phyloP scores from a whole-genome alignment of 2,888 invertebrate species.

The Meteorus colon region DNA sequence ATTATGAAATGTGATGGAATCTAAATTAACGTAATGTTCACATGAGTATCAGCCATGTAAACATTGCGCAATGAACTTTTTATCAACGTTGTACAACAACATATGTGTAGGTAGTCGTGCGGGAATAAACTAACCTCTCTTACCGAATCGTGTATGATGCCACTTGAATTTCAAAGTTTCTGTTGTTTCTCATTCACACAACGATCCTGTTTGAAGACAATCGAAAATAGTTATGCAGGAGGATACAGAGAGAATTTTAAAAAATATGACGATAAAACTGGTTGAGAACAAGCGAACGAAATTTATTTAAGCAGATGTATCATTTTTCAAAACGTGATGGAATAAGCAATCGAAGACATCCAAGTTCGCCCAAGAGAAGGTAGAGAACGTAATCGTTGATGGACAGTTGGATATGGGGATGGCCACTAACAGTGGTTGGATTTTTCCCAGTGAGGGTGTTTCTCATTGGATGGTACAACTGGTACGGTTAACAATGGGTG shows the following conservation, averaged over 20 bases:
- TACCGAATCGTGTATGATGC: too few species aligned
- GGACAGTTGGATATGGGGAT: slow-evolving; percentile 89
- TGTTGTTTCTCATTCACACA: slow-evolving; percentile 98
- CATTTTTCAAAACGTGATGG: slow-evolving; percentile 96
- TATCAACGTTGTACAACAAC: too few species aligned
- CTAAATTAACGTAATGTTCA: too few species aligned
- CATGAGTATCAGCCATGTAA: too few species aligned
- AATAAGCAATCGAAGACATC: slow-evolving; percentile 77
- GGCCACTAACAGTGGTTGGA: slow-evolving; percentile 96
- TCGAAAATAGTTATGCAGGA: slow-evolving; percentile 92
- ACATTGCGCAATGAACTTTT: too few species aligned
- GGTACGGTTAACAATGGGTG: slow-evolving; percentile 94
- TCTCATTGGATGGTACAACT: slow-evolving; percentile 94
- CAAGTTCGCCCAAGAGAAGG: slow-evolving; percentile 76
- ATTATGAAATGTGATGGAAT: too few species aligned
- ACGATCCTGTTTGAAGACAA: slow-evolving; percentile 98
- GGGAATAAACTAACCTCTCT: too few species aligned
- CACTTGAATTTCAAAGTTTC: slow-evolving; percentile 83
- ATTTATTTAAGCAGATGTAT: slow-evolving; percentile 99
- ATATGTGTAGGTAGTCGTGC: too few species aligned
- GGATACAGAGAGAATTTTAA: slow-evolving; percentile 92
- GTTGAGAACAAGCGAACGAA: slow-evolving; percentile 84
- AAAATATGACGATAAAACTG: slow-evolving; percentile 91
- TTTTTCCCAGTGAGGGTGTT: slow-evolving; percentile 99
- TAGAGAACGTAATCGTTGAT: slow-evolving; percentile 80